These are phyloP conservation scores for Cossypha niveicapilla DNA, from an alignment of 2,797 vertebrate genomes.

Conservation along the genomic window DNA sequence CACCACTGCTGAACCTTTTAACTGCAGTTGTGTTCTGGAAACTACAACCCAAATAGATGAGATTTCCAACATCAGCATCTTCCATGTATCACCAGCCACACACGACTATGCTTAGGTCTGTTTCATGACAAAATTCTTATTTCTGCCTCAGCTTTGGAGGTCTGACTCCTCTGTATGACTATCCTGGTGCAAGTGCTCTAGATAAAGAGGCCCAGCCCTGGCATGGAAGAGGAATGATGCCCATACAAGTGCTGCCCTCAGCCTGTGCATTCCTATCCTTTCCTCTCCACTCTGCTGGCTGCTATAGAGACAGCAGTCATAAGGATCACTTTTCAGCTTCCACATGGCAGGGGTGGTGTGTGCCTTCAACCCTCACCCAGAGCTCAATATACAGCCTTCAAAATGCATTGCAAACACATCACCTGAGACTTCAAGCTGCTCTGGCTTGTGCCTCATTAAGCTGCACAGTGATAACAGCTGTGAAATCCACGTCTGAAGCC, in stretches of 20 bases:
- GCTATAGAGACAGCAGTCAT: accelerated
- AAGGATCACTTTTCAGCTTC: background rate
- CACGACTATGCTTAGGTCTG: background rate
- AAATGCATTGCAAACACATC: background rate
- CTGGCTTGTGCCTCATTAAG: background rate
- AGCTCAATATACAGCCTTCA: background rate
- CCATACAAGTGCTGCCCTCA: background rate
- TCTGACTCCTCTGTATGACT: background rate
- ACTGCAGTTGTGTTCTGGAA: background rate
- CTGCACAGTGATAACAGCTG: background rate
- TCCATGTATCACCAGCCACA: background rate
- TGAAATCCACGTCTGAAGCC: background rate
- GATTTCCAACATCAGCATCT: background rate
- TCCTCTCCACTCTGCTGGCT: background rate
- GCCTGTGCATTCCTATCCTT: background rate
- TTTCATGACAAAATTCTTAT: background rate
- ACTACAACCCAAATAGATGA: background rate
- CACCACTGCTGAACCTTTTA: background rate
- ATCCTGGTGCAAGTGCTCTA: background rate
- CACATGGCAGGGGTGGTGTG: accelerated
- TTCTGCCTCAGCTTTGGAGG: background rate
- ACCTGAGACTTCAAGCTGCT: background rate
- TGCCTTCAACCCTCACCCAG: background rate
- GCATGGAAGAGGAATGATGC: background rate
- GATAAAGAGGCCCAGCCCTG: background rate